A percentile compares a stretch with the other conserved stretches of the same genome.
Conservation (phyloP, 2,888 invertebrate species). For the Clunio marinus region DNA sequence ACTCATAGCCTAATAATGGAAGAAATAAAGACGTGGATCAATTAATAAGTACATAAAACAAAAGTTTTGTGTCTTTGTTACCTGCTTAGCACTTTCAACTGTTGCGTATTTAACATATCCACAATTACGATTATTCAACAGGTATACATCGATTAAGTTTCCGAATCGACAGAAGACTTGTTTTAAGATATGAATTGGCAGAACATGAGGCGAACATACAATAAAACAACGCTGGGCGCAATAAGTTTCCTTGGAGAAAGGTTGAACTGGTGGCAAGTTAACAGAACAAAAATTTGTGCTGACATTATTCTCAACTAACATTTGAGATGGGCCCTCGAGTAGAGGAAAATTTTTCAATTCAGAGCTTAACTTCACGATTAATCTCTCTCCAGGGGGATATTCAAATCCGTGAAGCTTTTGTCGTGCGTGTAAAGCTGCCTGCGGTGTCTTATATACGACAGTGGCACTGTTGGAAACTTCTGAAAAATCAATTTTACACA, state of each 20-base stretch:
- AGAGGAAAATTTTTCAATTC: conserved; percentile 24
- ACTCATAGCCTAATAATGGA: conserved; percentile 46
- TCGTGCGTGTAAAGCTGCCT: conserved; percentile 61
- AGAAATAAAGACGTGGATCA: too few species aligned
- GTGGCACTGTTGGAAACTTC: conserved; percentile 53
- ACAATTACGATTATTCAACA: conserved; percentile 83
- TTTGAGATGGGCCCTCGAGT: conserved; percentile 45
- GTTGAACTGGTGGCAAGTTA: conserved; percentile 67
- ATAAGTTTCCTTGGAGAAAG: conserved; percentile 63
- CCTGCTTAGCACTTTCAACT: conserved; percentile 60
- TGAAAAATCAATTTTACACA: too few species aligned
- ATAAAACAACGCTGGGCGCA: conserved; percentile 66
- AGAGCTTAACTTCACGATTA: conserved; percentile 45
- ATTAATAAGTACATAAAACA: neutral
- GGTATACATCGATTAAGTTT: conserved; percentile 82
- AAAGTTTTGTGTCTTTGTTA: too few species aligned
- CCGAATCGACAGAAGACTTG: conserved; percentile 91
- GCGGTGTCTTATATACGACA: conserved; percentile 66
- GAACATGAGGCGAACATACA: conserved; percentile 56
- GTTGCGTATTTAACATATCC: conserved; percentile 86
- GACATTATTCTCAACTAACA: conserved; percentile 41
- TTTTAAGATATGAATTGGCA: conserved; percentile 65
- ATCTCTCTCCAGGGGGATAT: conserved; percentile 79
- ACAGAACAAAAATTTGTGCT: conserved; percentile 58
- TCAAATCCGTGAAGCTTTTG: conserved; percentile 88